Base-by-base conservation (phyloP, 2,113 vertebrate genomes). In the Epinephelus moara region DNA sequence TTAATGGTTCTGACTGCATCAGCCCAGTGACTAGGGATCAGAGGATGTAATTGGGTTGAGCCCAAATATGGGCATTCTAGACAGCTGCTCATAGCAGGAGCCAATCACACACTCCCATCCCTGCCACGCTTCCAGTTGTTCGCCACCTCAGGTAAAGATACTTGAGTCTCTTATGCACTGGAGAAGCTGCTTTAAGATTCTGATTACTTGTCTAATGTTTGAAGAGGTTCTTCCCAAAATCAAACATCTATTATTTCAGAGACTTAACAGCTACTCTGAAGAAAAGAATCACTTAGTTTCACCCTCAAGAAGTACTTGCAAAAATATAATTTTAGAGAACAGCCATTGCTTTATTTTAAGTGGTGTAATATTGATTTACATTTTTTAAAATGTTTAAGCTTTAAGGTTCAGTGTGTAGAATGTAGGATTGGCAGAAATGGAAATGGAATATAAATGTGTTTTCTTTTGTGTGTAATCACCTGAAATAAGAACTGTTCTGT, bases 1-100 rank as follows among this genome's bases (percentile, higher is more conserved):
- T 96, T 95, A 95, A 96, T 96, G 94, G 89, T 91, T 93, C 91
- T 95, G 94, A 95, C 94, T 95, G 93, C 90, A 92, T 89, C 94
- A 92, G 91, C 76, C 80, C 90, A 91, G 89, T 90, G 88, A 93
- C 94, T 92, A 87, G 93, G 92, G 94, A 95, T 94, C 90, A 91
- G 91, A 90, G 90, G 91, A 94, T 94, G 92, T 95, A 95, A 96
- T 95, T 96, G 95, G 93, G 91, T 92, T 91, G 91, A 85, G 90
- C 89, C 89, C 94, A 95, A 93, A 94, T 94, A 94, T 92, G 94
- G 90, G 82, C 91, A 94, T 92, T 88, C 70, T 87, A 87, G 94
- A 95, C 95, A 95, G 94, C 91, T 95, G 95, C 90, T 95, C 95
- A 93, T 94, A 95, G 95, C 93, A 85, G 94, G 94, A 94, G 93